A percentile compares a stretch with the other conserved stretches of the same genome.
phyloP scores from a whole-genome alignment of 23 tunicate genomes.

The Ascidia mentula region DNA sequence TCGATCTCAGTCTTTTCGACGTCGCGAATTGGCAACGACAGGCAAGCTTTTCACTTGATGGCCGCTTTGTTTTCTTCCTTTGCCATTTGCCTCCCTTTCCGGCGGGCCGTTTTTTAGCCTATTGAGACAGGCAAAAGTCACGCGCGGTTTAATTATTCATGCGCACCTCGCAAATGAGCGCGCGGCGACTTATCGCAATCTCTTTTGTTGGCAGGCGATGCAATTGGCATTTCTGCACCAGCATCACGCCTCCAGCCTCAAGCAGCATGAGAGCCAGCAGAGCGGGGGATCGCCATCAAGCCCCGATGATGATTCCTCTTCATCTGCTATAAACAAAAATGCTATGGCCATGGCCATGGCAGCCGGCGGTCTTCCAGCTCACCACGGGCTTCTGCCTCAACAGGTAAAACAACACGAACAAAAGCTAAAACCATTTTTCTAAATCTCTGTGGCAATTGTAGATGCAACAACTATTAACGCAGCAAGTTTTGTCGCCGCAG shows the following conservation, averaged over 20 bases:
- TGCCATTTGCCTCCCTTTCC: not conserved
- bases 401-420: slow-evolving; percentile 22
- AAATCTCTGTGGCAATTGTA: slow-evolving; percentile 1
- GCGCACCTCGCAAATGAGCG: not conserved
- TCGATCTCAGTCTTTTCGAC: not conserved
- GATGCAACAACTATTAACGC: slow-evolving; percentile 82
- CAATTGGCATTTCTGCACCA: slow-evolving; percentile 70
- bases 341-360: slow-evolving; percentile 66
- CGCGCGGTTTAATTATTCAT: not conserved
- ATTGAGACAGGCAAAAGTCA: not conserved
- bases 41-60: too few species aligned
- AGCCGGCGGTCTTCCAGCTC: slow-evolving; percentile 28
- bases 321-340: slow-evolving; percentile 21
- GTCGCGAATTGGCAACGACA: slow-evolving; percentile 14
- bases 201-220: slow-evolving; percentile 59
- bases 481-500: slow-evolving; percentile 64
- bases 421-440: not conserved
- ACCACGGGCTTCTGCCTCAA: not conserved
- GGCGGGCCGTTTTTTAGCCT: not conserved
- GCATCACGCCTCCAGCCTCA: slow-evolving; percentile 25
- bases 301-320: slow-evolving; percentile 31
- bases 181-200: not conserved
- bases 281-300: slow-evolving; percentile 34
- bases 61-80: not conserved
- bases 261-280: slow-evolving; percentile 28